Evolutionary conservation across 53 echinoderm and acorn worm species (phyloP).

Genomic region (Paracentrotus lividus): DNA sequence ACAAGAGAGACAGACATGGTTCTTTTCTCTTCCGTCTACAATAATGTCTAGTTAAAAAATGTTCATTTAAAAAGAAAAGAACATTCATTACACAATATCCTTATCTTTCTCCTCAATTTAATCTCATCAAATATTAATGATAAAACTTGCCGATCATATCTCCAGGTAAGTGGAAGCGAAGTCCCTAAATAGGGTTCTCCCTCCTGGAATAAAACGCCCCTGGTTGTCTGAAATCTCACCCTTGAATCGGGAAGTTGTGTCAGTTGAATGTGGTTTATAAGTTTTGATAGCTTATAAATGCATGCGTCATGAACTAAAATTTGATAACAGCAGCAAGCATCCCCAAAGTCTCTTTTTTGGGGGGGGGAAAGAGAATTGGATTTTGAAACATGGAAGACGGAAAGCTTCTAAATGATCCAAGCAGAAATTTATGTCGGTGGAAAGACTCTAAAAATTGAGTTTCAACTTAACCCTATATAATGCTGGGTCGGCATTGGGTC

Average conservation of each 20-base stretch:
- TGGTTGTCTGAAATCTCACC: background rate
- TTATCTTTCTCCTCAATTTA: background rate
- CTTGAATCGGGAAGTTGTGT: slow-evolving; percentile 35
- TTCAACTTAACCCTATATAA: no score
- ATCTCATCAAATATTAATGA: background rate
- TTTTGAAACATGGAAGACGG: background rate
- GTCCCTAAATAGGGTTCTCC: background rate
- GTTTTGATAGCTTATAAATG: slow-evolving; percentile 8
- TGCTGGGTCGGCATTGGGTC: no score
- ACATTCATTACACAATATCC: background rate
- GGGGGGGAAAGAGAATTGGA: background rate
- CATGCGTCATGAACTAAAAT: background rate
- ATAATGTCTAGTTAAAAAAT: background rate
- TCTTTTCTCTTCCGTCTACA: background rate
- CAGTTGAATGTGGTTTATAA: background rate
- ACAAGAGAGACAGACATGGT: no score
- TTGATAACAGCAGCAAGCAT: background rate
- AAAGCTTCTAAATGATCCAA: no score
- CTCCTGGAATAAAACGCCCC: background rate
- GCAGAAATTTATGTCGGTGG: no score
- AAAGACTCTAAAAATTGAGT: no score
- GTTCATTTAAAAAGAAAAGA: background rate
- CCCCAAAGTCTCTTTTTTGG: background rate
- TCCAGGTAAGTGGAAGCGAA: background rate
- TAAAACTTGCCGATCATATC: background rate